These are phyloP conservation scores for Contarinia nasturtii DNA, from an alignment of 1,140 invertebrate species.

Conservation along the genomic window DNA sequence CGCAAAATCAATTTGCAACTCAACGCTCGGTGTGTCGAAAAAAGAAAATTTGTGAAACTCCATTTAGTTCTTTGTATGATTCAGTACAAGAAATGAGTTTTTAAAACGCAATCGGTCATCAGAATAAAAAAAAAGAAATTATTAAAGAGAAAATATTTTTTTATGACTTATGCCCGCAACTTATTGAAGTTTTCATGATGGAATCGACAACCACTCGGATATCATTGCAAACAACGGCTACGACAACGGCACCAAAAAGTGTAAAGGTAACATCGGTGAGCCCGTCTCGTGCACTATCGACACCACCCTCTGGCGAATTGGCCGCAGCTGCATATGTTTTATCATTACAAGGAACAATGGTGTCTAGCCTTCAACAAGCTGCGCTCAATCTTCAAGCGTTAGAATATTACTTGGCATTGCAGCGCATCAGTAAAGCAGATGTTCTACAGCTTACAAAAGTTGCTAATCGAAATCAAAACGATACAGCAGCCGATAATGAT, in stretches of 20 bases:
- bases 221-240: not conserved
- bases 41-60: not conserved
- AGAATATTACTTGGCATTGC: constrained; percentile 62
- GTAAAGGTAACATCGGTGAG: constrained; percentile 7
- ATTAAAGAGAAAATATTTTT: too few relatives aligned
- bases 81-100: too few relatives aligned
- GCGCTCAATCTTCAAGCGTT: constrained; percentile 63
- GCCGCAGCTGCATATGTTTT: constrained; percentile 32
- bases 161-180: too few relatives aligned
- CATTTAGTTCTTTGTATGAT: too few relatives aligned
- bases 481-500: constrained; percentile 8
- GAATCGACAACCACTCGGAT: not conserved
- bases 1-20: too few relatives aligned
- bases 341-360: constrained; percentile 54
- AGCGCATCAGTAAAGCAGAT: constrained; percentile 34
- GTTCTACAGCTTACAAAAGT: constrained; percentile 12
- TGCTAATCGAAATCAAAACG: constrained; percentile 9
- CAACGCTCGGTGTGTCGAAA: not conserved
- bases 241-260: not conserved
- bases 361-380: constrained; percentile 52
- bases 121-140: too few relatives aligned
- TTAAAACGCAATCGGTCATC: too few relatives aligned
- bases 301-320: constrained; percentile 17
- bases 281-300: constrained; percentile 3
- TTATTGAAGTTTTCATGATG: not conserved